Conservation (phyloP, 2,888 invertebrate genomes). For the Adela reaumurella region DNA sequence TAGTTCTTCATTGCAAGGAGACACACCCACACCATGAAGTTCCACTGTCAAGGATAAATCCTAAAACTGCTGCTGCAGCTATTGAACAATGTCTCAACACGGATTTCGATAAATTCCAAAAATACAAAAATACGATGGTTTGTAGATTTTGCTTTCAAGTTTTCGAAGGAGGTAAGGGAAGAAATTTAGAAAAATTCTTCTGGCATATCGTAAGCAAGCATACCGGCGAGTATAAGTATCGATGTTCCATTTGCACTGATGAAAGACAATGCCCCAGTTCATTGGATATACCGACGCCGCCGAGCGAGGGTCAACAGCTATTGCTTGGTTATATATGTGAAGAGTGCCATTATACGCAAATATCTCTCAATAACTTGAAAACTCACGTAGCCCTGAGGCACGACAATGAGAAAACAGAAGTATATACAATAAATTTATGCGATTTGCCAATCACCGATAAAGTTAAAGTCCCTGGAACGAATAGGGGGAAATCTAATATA, state of each 20-base stretch:
- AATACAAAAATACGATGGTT: constrained; percentile 28
- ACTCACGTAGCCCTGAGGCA: constrained; percentile 61
- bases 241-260: constrained; percentile 59
- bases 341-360: constrained; percentile 70
- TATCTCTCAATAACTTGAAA: constrained; percentile 57
- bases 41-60: constrained; percentile 58
- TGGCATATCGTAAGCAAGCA: constrained; percentile 70
- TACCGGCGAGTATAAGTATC: constrained; percentile 72
- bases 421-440: constrained; percentile 37
- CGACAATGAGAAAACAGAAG: constrained; percentile 39
- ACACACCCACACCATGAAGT: constrained; percentile 63
- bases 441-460: constrained; percentile 17
- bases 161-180: constrained; percentile 19
- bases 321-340: constrained; percentile 63
- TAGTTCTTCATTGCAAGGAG: constrained; percentile 65
- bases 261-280: constrained; percentile 27
- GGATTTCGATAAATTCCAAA: constrained; percentile 30
- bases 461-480: no score
- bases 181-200: constrained; percentile 50
- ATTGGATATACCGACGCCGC: constrained; percentile 40
- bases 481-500: no score
- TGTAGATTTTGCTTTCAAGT: constrained; percentile 43
- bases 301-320: constrained; percentile 32
- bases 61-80: constrained; percentile 47
- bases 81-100: constrained; percentile 49